A percentile compares a stretch with the other conserved stretches of the same genome.
Conservation (phyloP, 2,797 vertebrate species). For the Rhynchonycteris naso region DNA sequence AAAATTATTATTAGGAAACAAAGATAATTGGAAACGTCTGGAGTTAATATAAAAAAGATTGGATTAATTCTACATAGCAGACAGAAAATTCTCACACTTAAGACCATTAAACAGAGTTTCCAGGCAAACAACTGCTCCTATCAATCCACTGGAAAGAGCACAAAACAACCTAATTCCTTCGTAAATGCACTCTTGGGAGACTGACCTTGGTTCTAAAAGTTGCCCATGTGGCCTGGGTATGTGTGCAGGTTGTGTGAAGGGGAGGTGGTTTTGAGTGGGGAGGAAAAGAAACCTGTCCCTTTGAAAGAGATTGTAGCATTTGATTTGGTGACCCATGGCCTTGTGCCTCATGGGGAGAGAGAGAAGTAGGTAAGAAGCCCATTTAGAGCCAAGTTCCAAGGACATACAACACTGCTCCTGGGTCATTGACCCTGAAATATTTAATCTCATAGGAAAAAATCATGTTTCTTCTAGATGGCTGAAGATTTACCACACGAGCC, state of each 20-base stretch:
- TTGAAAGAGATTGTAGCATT: not conserved
- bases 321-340: not conserved
- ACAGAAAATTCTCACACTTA: slow-evolving; percentile 46
- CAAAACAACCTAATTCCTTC: not conserved
- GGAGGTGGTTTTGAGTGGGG: not conserved
- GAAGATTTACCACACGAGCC: not conserved
- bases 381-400: not conserved
- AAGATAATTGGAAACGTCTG: slow-evolving; percentile 51
- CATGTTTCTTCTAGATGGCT: not conserved
- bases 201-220: not conserved
- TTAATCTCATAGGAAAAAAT: not conserved
- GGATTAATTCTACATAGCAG: not conserved
- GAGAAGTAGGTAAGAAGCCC: not conserved
- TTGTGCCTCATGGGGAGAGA: not conserved
- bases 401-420: not conserved
- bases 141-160: not conserved
- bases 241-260: not conserved
- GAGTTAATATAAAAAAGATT: slow-evolving; percentile 18
- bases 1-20: slow-evolving; percentile 39
- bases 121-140: slow-evolving; percentile 23
- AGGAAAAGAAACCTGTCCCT: not conserved
- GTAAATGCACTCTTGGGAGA: not conserved
- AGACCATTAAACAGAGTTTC: slow-evolving; percentile 24
- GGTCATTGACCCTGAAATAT: not conserved
- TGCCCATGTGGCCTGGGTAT: not conserved